Evolutionary conservation across 2,888 invertebrate genomes (phyloP).

Genomic region (Scotopteryx bipunctaria): DNA sequence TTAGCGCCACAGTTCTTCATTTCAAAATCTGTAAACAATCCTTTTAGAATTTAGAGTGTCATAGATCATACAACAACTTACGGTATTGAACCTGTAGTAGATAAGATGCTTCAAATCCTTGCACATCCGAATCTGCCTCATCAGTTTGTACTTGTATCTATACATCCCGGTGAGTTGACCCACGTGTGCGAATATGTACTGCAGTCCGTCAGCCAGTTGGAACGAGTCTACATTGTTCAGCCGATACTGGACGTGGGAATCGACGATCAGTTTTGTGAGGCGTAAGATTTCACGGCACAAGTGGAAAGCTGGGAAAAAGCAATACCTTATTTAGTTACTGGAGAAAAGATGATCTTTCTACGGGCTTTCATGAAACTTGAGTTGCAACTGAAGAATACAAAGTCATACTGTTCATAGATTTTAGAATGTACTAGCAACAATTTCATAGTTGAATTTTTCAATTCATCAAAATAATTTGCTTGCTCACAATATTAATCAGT

Average conservation of each 20-base stretch:
- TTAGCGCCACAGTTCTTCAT: too few species aligned
- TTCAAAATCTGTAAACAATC: too few species aligned
- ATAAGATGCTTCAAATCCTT: slow-evolving; percentile 99
- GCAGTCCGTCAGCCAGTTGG: slow-evolving; percentile 98
- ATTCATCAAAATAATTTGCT: too few species aligned
- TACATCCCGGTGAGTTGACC: slow-evolving; percentile 99
- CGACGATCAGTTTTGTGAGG: slow-evolving; percentile 98
- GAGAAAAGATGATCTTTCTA: too few species aligned
- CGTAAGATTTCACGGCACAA: slow-evolving; percentile 99
- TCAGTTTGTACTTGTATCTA: slow-evolving; percentile 98
- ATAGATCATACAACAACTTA: slow-evolving; percentile 76
- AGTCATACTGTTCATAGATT: too few species aligned
- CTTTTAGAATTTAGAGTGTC: too few species aligned
- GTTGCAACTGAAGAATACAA: too few species aligned
- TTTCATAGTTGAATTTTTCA: too few species aligned
- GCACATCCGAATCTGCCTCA: slow-evolving; percentile 99
- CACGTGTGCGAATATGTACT: slow-evolving; percentile 99
- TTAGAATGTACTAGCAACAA: too few species aligned
- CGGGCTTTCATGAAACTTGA: too few species aligned
- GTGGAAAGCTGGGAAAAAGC: slow-evolving; percentile 99
- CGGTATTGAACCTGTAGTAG: slow-evolving; percentile 99
- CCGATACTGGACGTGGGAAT: slow-evolving; percentile 99
- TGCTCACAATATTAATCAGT: too few species aligned
- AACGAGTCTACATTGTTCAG: slow-evolving; percentile 99
- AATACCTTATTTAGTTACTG: too few species aligned